A percentile compares a stretch with the other conserved stretches of the same genome.
These are phyloP conservation scores for Rhinopomastus cyanomelas DNA, from an alignment of 2,113 vertebrate species.

Conservation along the genomic window DNA sequence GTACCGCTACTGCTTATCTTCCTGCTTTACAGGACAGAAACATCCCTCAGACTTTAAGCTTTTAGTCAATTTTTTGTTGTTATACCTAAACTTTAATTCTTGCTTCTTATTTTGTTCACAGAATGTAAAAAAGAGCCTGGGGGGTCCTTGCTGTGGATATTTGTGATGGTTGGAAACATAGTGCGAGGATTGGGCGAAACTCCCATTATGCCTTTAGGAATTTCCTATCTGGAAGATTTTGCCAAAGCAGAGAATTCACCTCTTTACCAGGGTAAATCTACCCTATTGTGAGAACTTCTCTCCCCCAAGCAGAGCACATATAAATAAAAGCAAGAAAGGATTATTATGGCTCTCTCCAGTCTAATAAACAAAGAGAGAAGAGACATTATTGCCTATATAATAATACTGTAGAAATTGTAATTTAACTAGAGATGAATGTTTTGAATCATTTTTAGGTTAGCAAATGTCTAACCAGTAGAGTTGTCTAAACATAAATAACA, in stretches of 20 bases:
- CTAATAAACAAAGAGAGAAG: background rate
- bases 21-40: background rate
- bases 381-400: background rate
- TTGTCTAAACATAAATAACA: background rate
- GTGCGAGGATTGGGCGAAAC: constrained; percentile 92
- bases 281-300: background rate
- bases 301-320: background rate
- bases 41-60: background rate
- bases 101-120: constrained; percentile 30
- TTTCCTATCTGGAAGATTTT: constrained; percentile 93
- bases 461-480: background rate
- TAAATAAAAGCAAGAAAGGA: background rate
- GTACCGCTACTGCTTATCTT: background rate
- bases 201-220: constrained; percentile 86
- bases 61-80: background rate
- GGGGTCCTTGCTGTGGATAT: constrained; percentile 88
- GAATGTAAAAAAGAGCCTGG: constrained; percentile 82
- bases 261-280: constrained; percentile 86
- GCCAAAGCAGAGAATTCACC: constrained; percentile 88
- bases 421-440: background rate
- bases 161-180: constrained; percentile 87
- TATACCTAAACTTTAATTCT: background rate
- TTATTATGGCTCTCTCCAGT: background rate
- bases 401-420: background rate
- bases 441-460: background rate